Evolutionary conservation across 1,140 invertebrate species (phyloP).

Genomic region (Leptopilina clavipes): DNA sequence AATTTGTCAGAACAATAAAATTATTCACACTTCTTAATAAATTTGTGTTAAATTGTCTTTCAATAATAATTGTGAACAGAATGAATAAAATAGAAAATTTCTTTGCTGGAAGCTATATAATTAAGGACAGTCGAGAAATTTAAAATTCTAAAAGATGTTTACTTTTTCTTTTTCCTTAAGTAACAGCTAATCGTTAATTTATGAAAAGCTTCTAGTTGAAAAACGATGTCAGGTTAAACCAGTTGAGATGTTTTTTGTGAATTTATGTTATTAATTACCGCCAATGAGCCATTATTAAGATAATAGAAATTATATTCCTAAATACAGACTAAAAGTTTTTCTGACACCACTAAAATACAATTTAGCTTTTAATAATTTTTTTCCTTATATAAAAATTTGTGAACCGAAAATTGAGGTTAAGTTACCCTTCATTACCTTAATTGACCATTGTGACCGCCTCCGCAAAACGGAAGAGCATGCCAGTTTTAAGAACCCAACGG

Average conservation of each 20-base stretch:
- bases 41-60: too few relatives aligned
- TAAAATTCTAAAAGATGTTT: slow-evolving; percentile 9
- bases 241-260: not conserved
- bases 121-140: slow-evolving; percentile 5
- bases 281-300: not conserved
- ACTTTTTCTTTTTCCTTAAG: slow-evolving; percentile 1
- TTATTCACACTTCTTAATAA: too few relatives aligned
- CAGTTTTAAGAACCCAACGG: not conserved
- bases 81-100: not conserved
- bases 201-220: not conserved
- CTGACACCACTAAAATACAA: too few relatives aligned
- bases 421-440: too few relatives aligned
- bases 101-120: slow-evolving; percentile 6
- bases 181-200: slow-evolving; percentile 10
- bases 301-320: not conserved
- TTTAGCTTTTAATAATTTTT: too few relatives aligned
- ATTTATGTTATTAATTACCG: not conserved
- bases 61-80: too few relatives aligned
- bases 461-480: not conserved
- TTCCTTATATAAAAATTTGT: too few relatives aligned
- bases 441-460: not conserved
- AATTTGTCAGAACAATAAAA: too few relatives aligned
- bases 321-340: not conserved
- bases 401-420: not conserved
- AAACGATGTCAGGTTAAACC: not conserved